Evolutionary conservation across 2,888 invertebrate genomes (phyloP).

Genomic region (Eupelmus urozonus): DNA sequence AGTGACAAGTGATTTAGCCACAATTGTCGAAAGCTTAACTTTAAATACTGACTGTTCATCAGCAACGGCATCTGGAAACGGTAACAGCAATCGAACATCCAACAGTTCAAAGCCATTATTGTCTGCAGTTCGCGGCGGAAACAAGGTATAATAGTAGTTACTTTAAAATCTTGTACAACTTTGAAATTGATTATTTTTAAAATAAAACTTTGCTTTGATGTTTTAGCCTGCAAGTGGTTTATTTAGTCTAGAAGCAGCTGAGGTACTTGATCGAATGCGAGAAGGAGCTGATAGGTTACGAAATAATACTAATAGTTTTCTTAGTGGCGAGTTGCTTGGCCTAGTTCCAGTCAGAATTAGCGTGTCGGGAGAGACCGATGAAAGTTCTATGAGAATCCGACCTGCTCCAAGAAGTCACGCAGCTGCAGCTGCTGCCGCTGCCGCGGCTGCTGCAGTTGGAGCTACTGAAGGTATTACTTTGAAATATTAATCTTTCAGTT

Average conservation of each 20-base stretch:
- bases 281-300: slow-evolving; percentile 86
- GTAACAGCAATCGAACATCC: slow-evolving; percentile 80
- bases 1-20: slow-evolving; percentile 85
- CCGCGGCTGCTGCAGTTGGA: slow-evolving; percentile 67
- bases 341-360: slow-evolving; percentile 79
- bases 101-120: slow-evolving; percentile 74
- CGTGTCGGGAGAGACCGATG: slow-evolving; percentile 74
- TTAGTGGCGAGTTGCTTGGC: slow-evolving; percentile 84
- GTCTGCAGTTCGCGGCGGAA: slow-evolving; percentile 72
- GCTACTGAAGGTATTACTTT: slow-evolving; percentile 61
- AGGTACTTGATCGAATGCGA: slow-evolving; percentile 83
- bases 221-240: slow-evolving; percentile 69
- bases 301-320: slow-evolving; percentile 88
- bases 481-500: background rate
- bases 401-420: slow-evolving; percentile 72
- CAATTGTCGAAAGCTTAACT: slow-evolving; percentile 90
- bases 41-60: slow-evolving; percentile 77
- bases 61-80: slow-evolving; percentile 78
- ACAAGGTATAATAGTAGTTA: slow-evolving; percentile 68
- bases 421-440: slow-evolving; percentile 67
- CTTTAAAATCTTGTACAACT: background rate
- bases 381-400: slow-evolving; percentile 73
- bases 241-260: slow-evolving; percentile 80
- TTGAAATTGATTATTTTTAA: background rate
- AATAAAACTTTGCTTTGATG: slow-evolving; percentile 8